Percentiles rank a stretch among this genome's conserved stretches.
Evolutionary conservation across 2,888 invertebrate genomes (phyloP).

Genomic region (Drosophila lacicola): DNA sequence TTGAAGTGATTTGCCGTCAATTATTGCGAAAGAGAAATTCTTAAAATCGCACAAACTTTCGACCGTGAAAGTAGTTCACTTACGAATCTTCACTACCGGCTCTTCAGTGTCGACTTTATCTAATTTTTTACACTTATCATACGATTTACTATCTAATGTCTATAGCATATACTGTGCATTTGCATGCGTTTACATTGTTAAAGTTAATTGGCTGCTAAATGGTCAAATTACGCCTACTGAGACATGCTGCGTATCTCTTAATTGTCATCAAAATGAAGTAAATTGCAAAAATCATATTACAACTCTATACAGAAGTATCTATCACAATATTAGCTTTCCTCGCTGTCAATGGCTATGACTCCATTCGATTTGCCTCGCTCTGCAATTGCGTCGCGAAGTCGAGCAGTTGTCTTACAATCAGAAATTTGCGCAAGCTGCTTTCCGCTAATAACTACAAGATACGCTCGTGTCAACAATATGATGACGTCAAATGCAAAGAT

Average conservation of each 20-base stretch:
- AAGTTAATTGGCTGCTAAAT: slow-evolving; percentile 52
- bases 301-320: background rate
- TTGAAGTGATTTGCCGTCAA: slow-evolving; percentile 77
- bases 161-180: slow-evolving; percentile 14
- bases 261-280: slow-evolving; percentile 56
- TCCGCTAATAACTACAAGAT: slow-evolving; percentile 24
- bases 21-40: slow-evolving; percentile 80
- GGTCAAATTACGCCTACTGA: slow-evolving; percentile 40
- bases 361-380: slow-evolving; percentile 15
- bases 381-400: slow-evolving; percentile 54
- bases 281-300: slow-evolving; percentile 45
- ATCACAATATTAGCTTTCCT: slow-evolving; percentile 35
- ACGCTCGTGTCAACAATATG: slow-evolving; percentile 22
- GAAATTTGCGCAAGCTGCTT: slow-evolving; percentile 23
- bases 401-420: slow-evolving; percentile 38
- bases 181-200: slow-evolving; percentile 17
- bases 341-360: slow-evolving; percentile 55
- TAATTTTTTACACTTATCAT: slow-evolving; percentile 44
- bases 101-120: slow-evolving; percentile 36
- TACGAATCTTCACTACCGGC: slow-evolving; percentile 8
- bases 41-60: slow-evolving; percentile 63
- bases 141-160: slow-evolving; percentile 18
- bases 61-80: slow-evolving; percentile 70
- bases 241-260: slow-evolving; percentile 43
- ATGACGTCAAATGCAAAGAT: slow-evolving; percentile 53